Evolutionary conservation across 2,888 invertebrate genomes (phyloP).

Genomic region (Zelleria hepariella): DNA sequence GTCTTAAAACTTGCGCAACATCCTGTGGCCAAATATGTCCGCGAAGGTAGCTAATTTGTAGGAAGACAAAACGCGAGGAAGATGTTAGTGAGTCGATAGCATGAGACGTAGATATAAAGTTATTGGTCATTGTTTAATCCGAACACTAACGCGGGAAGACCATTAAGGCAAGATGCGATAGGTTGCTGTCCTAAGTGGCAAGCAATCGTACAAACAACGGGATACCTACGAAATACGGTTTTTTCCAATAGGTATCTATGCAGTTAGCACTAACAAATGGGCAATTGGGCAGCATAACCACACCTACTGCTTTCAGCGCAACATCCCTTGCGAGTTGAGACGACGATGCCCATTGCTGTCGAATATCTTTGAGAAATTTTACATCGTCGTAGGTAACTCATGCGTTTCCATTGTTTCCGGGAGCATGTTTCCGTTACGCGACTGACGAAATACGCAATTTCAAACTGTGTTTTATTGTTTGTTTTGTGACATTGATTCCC

Average conservation of each 20-base stretch:
- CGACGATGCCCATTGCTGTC: neutral
- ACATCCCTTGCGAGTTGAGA: neutral
- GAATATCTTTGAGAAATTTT: neutral
- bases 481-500: neutral
- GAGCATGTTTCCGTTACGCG: neutral
- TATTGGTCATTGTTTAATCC: constrained; percentile 66
- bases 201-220: neutral
- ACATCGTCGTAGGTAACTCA: neutral
- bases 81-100: constrained; percentile 20
- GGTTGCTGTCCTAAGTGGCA: neutral
- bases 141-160: constrained; percentile 31
- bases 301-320: neutral
- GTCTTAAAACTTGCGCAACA: too few relatives aligned
- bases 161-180: neutral
- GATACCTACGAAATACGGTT: neutral
- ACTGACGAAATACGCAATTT: neutral
- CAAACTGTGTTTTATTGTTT: neutral
- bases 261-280: too few relatives aligned
- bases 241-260: neutral
- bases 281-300: too few relatives aligned
- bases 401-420: neutral
- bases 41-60: neutral
- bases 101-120: constrained; percentile 56
- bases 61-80: neutral
- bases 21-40: too few relatives aligned